phyloP scores from a whole-genome alignment of 2,888 invertebrate genomes.

The Diaperis boleti region DNA sequence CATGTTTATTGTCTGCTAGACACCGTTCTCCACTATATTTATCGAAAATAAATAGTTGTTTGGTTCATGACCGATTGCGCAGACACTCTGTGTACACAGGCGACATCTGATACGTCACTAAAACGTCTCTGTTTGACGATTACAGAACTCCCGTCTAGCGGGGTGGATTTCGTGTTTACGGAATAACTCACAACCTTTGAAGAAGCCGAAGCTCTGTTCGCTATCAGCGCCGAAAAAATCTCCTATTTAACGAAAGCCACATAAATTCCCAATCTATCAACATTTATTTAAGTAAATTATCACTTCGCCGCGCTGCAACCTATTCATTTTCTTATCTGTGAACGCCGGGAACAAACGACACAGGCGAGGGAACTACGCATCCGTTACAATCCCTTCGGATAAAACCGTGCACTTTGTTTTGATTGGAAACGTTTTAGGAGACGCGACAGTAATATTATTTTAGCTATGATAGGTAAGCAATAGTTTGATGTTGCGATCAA shows the following conservation, averaged over 20 bases:
- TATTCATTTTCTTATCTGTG: slow-evolving; percentile 34
- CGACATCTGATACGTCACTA: slow-evolving; percentile 47
- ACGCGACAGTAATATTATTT: too few species aligned
- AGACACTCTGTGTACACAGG: slow-evolving; percentile 47
- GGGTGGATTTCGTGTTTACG: slow-evolving; percentile 10
- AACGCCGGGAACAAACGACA: slow-evolving; percentile 31
- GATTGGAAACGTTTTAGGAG: too few species aligned
- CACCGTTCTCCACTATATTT: slow-evolving; percentile 38
- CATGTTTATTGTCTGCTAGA: slow-evolving; percentile 32
- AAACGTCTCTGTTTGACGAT: slow-evolving; percentile 51
- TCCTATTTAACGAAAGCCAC: slow-evolving; percentile 10
- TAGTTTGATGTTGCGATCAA: too few species aligned
- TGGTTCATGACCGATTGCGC: slow-evolving; percentile 49
- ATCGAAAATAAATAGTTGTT: slow-evolving; percentile 43
- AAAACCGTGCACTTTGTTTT: too few species aligned
- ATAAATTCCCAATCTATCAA: slow-evolving; percentile 25
- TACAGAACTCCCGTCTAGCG: slow-evolving; percentile 27
- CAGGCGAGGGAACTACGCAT: slow-evolving; percentile 21
- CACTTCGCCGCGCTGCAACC: slow-evolving; percentile 27
- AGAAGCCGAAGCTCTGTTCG: slow-evolving; percentile 6
- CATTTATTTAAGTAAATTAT: slow-evolving; percentile 35
- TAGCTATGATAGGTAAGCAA: too few species aligned
- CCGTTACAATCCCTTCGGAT: slow-evolving; percentile 23
- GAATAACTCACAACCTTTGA: slow-evolving; percentile 18
- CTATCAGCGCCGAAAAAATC: slow-evolving; percentile 8